Base-by-base conservation (phyloP, 1,140 invertebrate genomes). In the Cydia pomonella region DNA sequence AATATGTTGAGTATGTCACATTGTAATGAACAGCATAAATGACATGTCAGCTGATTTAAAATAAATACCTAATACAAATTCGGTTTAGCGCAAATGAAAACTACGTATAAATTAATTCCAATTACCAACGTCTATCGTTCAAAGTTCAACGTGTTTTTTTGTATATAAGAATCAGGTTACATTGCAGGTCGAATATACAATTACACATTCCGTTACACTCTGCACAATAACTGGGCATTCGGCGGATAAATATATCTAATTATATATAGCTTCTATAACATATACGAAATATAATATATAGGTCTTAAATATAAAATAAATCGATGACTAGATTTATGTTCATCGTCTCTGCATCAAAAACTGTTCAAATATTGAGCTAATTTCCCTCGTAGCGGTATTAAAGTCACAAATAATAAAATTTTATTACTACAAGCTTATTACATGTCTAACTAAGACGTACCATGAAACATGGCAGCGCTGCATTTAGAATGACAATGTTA, bases 291-390 rank as follows among this genome's bases (percentile, higher is more conserved):
- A 66, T 29, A 66, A 25, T 27, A 66, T 9, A 66, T 6, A 66
- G 47, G n/a, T 18, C 47, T 50, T 50, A 50, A 59, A 23, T 59
- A 59, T 59, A 69, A 33, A 33, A 69, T 69, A 69, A 38, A 16
- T 33, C 18, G 64, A 69, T 69, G 64, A 69, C 64, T 69, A 69
- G 64, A 69, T 33, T 69, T 69, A 9, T 69, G 27, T 69, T 69
- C 64, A 69, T 69, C 64, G 29, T 69, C 64, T 69, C 64, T 33
- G n/a, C 64, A 10, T 23, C 64, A 69, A 69, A 41, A 59, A n/a
- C 18, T 21, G 21, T 23, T 59, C 21, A 59, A 10, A 23, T 23
- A 59, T 10, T 59, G 53, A 59, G 9, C 10, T 9, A 21, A 23
- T 59, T 59, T 59, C 12, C 3, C 18, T 12, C 18, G 21, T 59